These are phyloP conservation scores for Chrysotoxum bicinctum DNA, from an alignment of 2,888 invertebrate genomes.

Conservation along the genomic window DNA sequence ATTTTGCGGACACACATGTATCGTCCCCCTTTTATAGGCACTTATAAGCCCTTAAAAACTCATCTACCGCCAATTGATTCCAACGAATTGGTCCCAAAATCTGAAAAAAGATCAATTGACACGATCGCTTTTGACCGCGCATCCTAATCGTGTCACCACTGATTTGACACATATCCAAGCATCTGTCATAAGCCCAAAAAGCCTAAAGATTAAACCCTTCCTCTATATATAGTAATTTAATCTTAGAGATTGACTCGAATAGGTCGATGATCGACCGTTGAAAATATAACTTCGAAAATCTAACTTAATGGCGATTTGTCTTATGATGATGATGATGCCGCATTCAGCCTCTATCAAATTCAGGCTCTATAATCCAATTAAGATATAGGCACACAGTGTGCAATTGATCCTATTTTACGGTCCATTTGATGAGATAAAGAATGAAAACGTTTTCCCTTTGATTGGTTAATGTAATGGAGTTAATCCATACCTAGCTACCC, in stretches of 20 bases:
- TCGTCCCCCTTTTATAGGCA: too few species aligned
- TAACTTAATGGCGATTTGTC: conserved; percentile 66
- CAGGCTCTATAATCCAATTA: conserved; percentile 67
- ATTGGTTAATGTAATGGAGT: conserved; percentile 15
- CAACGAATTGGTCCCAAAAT: conserved; percentile 25
- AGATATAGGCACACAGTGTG: conserved; percentile 57
- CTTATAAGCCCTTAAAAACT: background rate
- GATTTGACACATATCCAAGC: conserved; percentile 72
- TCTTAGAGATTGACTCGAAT: background rate
- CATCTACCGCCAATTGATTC: conserved; percentile 19
- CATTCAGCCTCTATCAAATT: conserved; percentile 40
- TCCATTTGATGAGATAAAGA: conserved; percentile 68
- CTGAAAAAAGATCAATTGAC: conserved; percentile 52
- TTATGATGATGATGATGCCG: conserved; percentile 22
- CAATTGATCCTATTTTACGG: conserved; percentile 72
- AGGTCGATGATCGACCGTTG: conserved; percentile 54
- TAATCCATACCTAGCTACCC: conserved; percentile 13
- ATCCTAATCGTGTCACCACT: conserved; percentile 61
- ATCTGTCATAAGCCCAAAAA: conserved; percentile 64
- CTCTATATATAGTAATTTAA: background rate
- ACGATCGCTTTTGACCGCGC: conserved; percentile 52
- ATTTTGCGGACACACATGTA: too few species aligned
- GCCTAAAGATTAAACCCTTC: background rate
- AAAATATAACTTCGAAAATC: conserved; percentile 6
- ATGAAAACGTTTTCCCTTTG: conserved; percentile 10